phyloP scores from a whole-genome alignment of 1,140 invertebrate genomes.

The Chironomus tepperi region DNA sequence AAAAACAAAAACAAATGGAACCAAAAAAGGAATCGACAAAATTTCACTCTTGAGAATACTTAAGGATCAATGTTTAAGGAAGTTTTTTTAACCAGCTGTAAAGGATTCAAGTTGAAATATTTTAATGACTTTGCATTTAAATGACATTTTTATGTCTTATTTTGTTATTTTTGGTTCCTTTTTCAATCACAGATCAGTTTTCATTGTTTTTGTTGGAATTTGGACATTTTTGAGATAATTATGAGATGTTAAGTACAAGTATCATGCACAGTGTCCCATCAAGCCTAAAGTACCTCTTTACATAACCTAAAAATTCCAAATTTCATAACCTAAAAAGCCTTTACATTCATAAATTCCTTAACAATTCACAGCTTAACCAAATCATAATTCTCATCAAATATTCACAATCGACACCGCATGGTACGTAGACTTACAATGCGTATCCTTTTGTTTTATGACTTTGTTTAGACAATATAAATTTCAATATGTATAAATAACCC shows the following conservation, averaged over 20 bases:
- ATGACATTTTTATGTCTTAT: background rate
- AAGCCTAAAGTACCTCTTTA: no score
- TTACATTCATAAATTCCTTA: no score
- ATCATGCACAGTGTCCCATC: no score
- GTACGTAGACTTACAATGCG: background rate
- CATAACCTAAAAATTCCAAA: no score
- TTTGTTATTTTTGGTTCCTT: background rate
- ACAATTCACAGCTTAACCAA: no score
- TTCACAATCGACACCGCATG: background rate
- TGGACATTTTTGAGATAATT: background rate
- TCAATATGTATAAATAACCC: background rate
- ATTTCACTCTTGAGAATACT: no score
- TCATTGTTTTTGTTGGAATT: background rate
- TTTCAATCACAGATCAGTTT: background rate
- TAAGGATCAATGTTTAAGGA: background rate
- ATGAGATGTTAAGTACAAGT: no score
- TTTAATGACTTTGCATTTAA: background rate
- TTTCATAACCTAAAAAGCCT: no score
- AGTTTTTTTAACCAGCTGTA: background rate
- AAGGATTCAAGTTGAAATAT: conserved; percentile 4
- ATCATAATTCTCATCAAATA: no score
- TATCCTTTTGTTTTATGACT: conserved; percentile 14
- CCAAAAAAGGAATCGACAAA: no score
- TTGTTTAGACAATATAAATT: conserved; percentile 6
- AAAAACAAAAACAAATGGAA: no score